Conservation (phyloP, 2,888 invertebrate species). For the Epistrophe grossulariae region DNA sequence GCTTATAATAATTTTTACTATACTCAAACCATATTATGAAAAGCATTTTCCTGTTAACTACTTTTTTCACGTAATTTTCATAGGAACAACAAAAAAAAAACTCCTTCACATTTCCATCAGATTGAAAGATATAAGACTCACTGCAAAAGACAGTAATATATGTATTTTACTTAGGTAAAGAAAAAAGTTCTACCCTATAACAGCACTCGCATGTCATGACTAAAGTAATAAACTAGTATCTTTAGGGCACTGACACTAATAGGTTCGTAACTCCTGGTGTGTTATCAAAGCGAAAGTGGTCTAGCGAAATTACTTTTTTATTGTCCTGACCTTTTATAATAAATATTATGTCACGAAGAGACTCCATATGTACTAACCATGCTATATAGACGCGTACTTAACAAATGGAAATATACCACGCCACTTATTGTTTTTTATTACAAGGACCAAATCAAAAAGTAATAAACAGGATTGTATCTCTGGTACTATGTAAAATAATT, state of each 20-base stretch:
- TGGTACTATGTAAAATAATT: not conserved
- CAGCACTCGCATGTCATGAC: conserved; percentile 28
- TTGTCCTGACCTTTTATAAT: conserved; percentile 38
- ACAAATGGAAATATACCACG: conserved; percentile 32
- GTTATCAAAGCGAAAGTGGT: conserved; percentile 38
- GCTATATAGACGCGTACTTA: not conserved
- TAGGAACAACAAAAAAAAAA: not conserved
- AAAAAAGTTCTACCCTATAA: conserved; percentile 4
- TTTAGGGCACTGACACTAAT: conserved; percentile 29
- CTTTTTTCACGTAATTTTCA: conserved; percentile 15
- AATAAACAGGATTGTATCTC: conserved; percentile 22
- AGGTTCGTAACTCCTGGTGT: conserved; percentile 36
- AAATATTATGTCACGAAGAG: conserved; percentile 43
- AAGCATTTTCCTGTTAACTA: conserved; percentile 14
- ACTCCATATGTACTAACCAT: not conserved
- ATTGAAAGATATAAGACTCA: conserved; percentile 13
- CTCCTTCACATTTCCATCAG: conserved; percentile 15
- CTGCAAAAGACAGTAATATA: conserved; percentile 27
- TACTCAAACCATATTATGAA: not conserved
- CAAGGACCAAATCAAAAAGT: conserved; percentile 7
- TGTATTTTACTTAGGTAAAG: not conserved
- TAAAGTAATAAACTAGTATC: conserved; percentile 38
- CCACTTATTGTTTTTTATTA: not conserved
- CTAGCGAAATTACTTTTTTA: conserved; percentile 41
- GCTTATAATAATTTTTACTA: conserved; percentile 9